Base-by-base conservation (phyloP, 2,113 vertebrate genomes). In the human (Homo sapiens) region DNA sequence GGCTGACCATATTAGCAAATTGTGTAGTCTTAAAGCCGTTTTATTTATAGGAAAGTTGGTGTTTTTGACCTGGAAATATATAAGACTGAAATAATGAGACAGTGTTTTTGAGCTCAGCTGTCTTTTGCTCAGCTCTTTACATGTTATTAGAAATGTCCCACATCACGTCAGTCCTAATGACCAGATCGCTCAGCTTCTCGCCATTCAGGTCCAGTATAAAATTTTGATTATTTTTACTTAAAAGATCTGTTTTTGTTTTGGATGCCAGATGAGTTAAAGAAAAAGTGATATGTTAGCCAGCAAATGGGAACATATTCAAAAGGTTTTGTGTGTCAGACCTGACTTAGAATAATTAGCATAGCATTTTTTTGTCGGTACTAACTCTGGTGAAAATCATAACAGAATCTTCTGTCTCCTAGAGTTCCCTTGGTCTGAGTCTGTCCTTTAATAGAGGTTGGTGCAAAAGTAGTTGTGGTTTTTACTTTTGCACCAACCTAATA, bases 351-450 rank as follows among this genome's bases (percentile, higher is more conserved):
- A 91, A 76, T 83, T 90, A 61, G 70, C 14, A n/a, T 89, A 20
- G 35, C 38, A 8, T 52, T 55, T 55, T 64, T 85, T 84, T 85
- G 32, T 95, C 32, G 66, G 25, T 86, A 81, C 22, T 32, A 93
- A 27, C 40, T 22, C 38, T 73, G 64, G 50, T 72, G 40, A 84
- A 64, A 84, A 92, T 89, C 32, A 84, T 55, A 73, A 45, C 45
- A 86, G 27, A 81, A 64, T 89, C 61, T 57, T 40, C 64, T 50
- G 40, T 75, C n/a, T 92, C 86, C 55, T 70, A 61, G 35, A 72
- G 72, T 96, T 96, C 27, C 30, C 43, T 96, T 93, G 17, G 59
- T 72, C 22, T 96, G 43, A 70, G 45, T 81, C 32, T 94, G 94
- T 90, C 9, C 2, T 91, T 55, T 55, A 55, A 20, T 18, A 55